Base-by-base conservation (phyloP, 2,113 vertebrate species). In the Limanda limanda region DNA sequence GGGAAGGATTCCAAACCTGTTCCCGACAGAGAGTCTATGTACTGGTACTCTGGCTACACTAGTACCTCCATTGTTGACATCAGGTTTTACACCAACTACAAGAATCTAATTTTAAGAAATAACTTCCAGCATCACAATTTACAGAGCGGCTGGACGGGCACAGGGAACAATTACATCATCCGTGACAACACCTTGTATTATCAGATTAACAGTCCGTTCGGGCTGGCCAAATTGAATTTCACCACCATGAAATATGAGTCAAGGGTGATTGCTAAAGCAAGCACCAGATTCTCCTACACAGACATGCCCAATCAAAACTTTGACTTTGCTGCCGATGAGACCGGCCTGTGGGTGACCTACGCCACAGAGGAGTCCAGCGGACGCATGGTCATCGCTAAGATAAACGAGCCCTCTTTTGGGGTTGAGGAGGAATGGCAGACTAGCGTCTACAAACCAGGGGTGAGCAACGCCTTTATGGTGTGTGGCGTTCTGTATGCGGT, bases 281-380 rank as follows among this genome's bases (percentile, higher is more conserved):
- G 88, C 64, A 11, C 9, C n/a, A 71, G 23, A 48, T 94, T 93
- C 68, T 93, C 93, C 4, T 95, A 93, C 24, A 56, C 82, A 7
- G 78, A 83, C 71, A 89, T 81, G 0, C 1, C 52, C 13, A 56
- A 74, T 80, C 91, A 94, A 79, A 86, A 88, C 58, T 87, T 93
- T 70, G 93, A 94, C 69, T 90, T 94, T 69, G 89, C 94, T 18
- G 91, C 91, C 0, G 95, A 96, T 88, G 95, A 96, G 81, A 91
- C 78, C 0, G 94, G 94, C 1, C 69, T 95, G 47, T 96, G 93
- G 91, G 93, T 95, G 31, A 89, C 93, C 4, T 95, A 94, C 25
- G 82, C 91, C 7, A 93, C 93, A 0, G 92, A 92, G 3, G 63
- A 84, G 27, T 85, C 91, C 6, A 85, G 65, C 0, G 94, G 94